These are phyloP conservation scores for Spongilla lacustris DNA, from an alignment of 37 sponge, comb jelly and placozoan genomes.

Conservation along the genomic window DNA sequence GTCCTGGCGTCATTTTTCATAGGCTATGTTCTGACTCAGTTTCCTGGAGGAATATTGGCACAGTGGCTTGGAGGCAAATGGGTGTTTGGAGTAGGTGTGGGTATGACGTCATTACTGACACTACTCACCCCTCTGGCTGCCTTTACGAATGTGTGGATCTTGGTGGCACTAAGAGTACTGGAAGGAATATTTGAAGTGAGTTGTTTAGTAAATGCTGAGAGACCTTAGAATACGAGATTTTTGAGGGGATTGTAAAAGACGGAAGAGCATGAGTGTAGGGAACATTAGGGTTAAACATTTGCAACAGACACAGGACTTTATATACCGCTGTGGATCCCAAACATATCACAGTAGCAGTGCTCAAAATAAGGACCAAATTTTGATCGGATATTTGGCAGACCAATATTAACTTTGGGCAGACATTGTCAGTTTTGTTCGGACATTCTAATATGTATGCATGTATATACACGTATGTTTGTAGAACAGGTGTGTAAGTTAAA, in stretches of 20 bases:
- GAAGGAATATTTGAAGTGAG: slow-evolving; percentile 94
- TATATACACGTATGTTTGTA: no score
- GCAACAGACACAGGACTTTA: background rate
- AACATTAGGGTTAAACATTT: background rate
- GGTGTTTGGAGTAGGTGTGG: slow-evolving; percentile 84
- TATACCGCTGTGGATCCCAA: background rate
- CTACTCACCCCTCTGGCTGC: slow-evolving; percentile 91
- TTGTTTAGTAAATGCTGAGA: background rate
- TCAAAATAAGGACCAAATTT: no score
- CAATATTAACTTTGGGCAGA: no score
- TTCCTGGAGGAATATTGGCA: slow-evolving; percentile 93
- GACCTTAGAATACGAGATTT: no score
- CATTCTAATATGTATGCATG: no score
- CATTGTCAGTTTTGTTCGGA: no score
- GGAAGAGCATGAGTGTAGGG: no score
- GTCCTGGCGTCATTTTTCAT: slow-evolving; percentile 88
- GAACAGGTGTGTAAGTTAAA: no score
- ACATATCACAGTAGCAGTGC: no score
- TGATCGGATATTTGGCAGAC: no score
- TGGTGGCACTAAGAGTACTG: slow-evolving; percentile 81
- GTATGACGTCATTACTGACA: slow-evolving; percentile 84
- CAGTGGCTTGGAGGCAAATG: slow-evolving; percentile 75
- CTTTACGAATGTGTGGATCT: slow-evolving; percentile 34
- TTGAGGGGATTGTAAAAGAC: no score
- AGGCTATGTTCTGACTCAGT: slow-evolving; percentile 93